phyloP scores from a whole-genome alignment of 1,140 invertebrate genomes.

The Drosophila pseudoananassae region DNA sequence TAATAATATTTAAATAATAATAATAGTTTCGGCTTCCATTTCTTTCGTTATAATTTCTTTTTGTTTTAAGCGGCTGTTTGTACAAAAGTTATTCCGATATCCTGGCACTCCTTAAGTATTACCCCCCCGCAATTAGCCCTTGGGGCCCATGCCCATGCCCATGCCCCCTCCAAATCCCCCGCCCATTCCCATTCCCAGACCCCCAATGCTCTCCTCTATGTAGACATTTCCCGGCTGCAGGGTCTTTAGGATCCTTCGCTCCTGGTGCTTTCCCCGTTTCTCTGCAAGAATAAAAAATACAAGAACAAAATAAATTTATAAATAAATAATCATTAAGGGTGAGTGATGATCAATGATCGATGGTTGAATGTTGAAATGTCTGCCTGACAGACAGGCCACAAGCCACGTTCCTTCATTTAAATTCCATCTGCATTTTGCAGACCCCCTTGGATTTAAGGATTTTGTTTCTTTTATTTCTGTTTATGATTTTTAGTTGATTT shows the following conservation, averaged over 20 bases:
- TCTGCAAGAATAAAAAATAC: constrained; percentile 32
- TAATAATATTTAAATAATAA: constrained; percentile 47
- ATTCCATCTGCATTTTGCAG: constrained; percentile 32
- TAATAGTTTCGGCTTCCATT: constrained; percentile 24
- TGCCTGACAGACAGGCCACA: constrained; percentile 27
- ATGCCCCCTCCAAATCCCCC: constrained; percentile 16
- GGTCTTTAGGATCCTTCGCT: constrained; percentile 71
- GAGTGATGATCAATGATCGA: not conserved
- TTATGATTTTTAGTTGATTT: constrained; percentile 1
- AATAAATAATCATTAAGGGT: constrained; percentile 1
- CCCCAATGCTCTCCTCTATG: constrained; percentile 75
- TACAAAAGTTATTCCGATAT: constrained; percentile 19
- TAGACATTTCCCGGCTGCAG: constrained; percentile 79
- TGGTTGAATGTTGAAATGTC: not conserved
- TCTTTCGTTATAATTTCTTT: not conserved
- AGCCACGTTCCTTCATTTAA: constrained; percentile 44
- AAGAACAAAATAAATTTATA: not conserved
- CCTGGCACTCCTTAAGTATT: constrained; percentile 49
- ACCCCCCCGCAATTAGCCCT: constrained; percentile 47
- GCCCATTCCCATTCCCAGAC: constrained; percentile 24
- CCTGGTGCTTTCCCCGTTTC: constrained; percentile 74
- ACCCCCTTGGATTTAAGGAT: not conserved
- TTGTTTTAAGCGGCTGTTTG: constrained; percentile 35
- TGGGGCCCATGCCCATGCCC: constrained; percentile 16
- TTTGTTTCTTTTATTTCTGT: not conserved